Conservation (phyloP, 2,797 vertebrate species). For the Micromesistius poutassou region DNA sequence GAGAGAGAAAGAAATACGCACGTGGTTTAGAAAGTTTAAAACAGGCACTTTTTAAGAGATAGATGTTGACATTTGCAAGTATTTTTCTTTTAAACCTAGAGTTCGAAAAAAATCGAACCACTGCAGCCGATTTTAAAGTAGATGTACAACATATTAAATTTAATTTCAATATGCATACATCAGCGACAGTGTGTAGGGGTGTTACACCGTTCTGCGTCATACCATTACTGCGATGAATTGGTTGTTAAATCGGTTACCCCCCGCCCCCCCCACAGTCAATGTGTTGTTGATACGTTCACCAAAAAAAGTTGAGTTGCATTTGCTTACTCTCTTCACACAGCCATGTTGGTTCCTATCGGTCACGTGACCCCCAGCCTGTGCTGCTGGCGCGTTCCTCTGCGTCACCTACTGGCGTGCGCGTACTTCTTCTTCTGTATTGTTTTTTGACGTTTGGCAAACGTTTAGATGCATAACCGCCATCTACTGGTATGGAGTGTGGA, state of each 20-base stretch:
- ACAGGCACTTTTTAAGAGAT: neutral
- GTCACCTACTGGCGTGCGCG: neutral
- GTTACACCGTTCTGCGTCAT: neutral
- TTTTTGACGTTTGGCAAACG: too few species aligned
- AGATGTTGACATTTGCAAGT: neutral
- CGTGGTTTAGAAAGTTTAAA: neutral
- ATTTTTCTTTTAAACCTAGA: too few species aligned
- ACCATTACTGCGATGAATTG: neutral
- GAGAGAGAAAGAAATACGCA: neutral
- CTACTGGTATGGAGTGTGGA: too few species aligned
- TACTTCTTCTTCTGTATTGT: too few species aligned
- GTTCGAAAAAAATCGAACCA: neutral
- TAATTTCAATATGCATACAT: conserved; percentile 4
- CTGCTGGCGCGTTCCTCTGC: neutral
- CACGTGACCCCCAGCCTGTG: neutral
- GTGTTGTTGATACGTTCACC: neutral
- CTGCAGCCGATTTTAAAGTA: neutral
- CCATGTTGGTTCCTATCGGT: neutral
- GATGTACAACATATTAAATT: neutral
- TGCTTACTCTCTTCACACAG: neutral
- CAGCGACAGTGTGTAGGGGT: neutral
- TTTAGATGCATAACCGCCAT: too few species aligned
- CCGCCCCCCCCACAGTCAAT: neutral
- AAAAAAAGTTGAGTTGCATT: neutral
- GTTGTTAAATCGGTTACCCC: neutral